Base-by-base conservation (phyloP, 2,888 invertebrate genomes). In the Griposia aprilina region DNA sequence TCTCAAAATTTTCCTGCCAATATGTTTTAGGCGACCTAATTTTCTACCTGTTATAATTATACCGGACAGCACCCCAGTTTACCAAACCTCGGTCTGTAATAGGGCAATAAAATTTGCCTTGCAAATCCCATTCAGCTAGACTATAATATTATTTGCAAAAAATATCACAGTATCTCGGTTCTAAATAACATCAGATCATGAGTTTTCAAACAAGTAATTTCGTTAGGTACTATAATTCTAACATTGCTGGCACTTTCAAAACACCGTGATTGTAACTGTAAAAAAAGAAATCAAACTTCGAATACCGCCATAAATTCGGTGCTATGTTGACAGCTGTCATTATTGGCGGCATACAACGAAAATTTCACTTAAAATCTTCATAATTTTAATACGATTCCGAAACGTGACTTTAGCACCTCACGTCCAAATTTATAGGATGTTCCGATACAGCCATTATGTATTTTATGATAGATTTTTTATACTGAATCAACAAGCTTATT, bases 311-410 rank as follows among this genome's bases (percentile, higher is more conserved):
- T 92, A 92, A 92, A 92, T 92, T 92, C 86, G 76, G 79, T 67
- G 79, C 72, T 72, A 84, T 77, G 85, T 87, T 92, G 93, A 92
- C 91, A 91, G 88, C 90, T 90, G 90, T 90, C 91, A 92, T 92
- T 90, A 88, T 84, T 86, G 83, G 79, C 83, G 83, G 76, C 80
- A 74, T 81, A 84, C 88, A 86, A 83, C 81, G 85, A 85, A 85
- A 90, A 90, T 91, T 91, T 90, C 90, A 89, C 88, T 89, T 88
- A 88, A 89, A 86, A 86, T 76, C 94, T 93, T 95, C 94, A 95
- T 96, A 96, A 96, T 96, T 96, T 96, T 93, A 94, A 95, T 93
- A 94, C 92, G 94, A 95, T 94, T 93, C 90, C 88, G 78, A 94
- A 92, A 96, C 96, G 96, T 96, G 96, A 95, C 92, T 93, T 87